Evolutionary conservation across 2,113 vertebrate genomes (phyloP), one percentile per base, ranked within the genome.

Genomic region (Seriola aureovittata): DNA sequence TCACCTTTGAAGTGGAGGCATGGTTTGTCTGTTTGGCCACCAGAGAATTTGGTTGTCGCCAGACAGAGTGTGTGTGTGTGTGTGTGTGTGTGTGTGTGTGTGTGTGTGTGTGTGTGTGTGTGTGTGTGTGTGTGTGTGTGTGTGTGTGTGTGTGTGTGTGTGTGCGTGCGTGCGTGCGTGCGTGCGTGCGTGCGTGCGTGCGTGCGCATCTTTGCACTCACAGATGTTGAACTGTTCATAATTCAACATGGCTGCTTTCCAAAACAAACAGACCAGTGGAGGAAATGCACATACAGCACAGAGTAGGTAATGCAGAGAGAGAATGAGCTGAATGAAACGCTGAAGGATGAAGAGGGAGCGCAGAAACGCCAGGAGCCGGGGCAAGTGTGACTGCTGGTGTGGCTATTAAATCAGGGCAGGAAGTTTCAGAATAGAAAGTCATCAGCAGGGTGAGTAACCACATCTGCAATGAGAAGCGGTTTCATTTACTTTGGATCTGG

Each of bases 151-250:
- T 32, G 54, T 36, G 34, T 42, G n/a, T 52, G 52, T 62, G 14
- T 67, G 63, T 12, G 25, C 62, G 42, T 34, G 42, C 40, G 65
- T 66, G 17, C 23, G 59, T 71, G 34, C 54, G 25, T 64, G 16
- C 17, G 32, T 32, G 40, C 38, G 52, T 69, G 32, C 38, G 65
- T 72, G 80, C 57, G 55, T 71, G 48, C 14, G 34, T 40, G 38
- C 19, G 52, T 21, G 54, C 25, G 16, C 8, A 21, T 82, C 23
- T 44, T 38, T 54, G 58, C 73, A 81, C 55, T 80, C 80, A 46
- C 89, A 90, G 87, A 89, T 86, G 87, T 83, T 73, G 58, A 68
- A 80, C 69, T 81, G 66, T 78, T 78, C 80, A 93, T 88, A 90
- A 89, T 91, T 91, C 79, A 90, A 75, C 87, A 72, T 85, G 86